A percentile compares a stretch with the other conserved stretches of the same genome.
Conservation (phyloP, 2,113 vertebrate genomes). For the Barnardius zonarius region DNA sequence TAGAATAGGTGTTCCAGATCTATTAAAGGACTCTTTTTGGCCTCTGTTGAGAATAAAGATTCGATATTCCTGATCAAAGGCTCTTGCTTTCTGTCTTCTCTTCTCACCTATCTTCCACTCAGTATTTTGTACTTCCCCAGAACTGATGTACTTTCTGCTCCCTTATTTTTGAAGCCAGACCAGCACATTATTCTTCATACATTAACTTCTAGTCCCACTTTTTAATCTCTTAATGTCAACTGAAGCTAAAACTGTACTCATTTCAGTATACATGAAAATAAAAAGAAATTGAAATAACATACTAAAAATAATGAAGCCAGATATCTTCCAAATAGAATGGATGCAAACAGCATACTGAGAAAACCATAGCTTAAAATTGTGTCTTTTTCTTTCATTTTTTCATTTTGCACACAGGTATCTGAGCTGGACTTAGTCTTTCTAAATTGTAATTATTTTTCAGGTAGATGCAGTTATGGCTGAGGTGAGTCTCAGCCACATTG, state of each 20-base stretch:
- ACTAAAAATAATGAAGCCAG: background rate
- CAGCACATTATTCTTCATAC: background rate
- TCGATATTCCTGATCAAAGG: background rate
- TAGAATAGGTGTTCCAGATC: background rate
- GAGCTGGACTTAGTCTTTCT: background rate
- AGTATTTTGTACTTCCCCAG: background rate
- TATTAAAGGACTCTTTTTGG: background rate
- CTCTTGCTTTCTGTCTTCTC: background rate
- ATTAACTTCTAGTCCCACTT: background rate
- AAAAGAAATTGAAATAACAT: background rate
- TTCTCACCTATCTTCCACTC: background rate
- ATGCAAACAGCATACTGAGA: background rate
- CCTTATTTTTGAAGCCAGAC: background rate
- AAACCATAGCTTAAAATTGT: background rate
- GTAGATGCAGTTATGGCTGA: conserved; percentile 87
- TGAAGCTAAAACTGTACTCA: background rate
- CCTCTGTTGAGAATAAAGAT: background rate
- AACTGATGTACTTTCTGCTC: background rate
- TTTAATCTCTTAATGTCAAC: background rate
- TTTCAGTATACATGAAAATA: background rate
- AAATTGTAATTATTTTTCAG: conserved; percentile 64
- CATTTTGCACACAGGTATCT: background rate
- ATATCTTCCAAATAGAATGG: background rate
- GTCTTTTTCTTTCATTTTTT: accelerated
- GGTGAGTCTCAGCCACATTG: conserved; percentile 87